Percentiles rank a stretch among this genome's conserved stretches.
Conservation (phyloP, 2,113 vertebrate genomes). For the Silurus glanis region DNA sequence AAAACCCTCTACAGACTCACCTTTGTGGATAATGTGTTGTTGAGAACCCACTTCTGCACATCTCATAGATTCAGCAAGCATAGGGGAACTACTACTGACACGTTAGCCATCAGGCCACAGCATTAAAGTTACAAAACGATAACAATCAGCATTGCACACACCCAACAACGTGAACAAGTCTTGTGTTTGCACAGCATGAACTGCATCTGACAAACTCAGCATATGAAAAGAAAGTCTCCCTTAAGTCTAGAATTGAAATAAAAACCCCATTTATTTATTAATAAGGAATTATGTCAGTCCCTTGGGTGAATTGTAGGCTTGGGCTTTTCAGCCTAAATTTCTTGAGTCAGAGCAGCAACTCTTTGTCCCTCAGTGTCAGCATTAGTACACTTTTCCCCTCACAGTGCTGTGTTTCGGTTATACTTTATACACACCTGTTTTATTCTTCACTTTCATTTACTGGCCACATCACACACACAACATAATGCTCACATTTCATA, state of each 20-base stretch:
- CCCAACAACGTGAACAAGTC: background rate
- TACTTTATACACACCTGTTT: constrained; percentile 68
- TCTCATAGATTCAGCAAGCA: background rate
- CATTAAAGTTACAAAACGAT: background rate
- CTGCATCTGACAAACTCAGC: background rate
- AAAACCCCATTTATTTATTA: background rate
- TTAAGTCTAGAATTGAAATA: background rate
- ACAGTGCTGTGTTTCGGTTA: constrained; percentile 22
- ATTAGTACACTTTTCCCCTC: background rate
- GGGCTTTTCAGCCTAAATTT: background rate
- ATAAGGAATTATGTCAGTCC: background rate
- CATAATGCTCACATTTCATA: constrained; percentile 90
- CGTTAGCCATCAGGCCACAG: no score
- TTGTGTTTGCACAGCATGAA: background rate
- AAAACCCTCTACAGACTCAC: background rate
- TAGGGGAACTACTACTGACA: background rate
- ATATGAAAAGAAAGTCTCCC: background rate
- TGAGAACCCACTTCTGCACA: background rate
- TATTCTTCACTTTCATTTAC: constrained; percentile 80
- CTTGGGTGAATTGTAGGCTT: background rate
- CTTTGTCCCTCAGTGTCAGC: background rate
- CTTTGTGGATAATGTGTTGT: background rate
- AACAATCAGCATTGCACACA: background rate
- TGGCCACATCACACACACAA: constrained; percentile 82
- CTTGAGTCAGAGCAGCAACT: background rate